Conservation (phyloP, 2,113 vertebrate genomes). For the Apteryx mantelli region DNA sequence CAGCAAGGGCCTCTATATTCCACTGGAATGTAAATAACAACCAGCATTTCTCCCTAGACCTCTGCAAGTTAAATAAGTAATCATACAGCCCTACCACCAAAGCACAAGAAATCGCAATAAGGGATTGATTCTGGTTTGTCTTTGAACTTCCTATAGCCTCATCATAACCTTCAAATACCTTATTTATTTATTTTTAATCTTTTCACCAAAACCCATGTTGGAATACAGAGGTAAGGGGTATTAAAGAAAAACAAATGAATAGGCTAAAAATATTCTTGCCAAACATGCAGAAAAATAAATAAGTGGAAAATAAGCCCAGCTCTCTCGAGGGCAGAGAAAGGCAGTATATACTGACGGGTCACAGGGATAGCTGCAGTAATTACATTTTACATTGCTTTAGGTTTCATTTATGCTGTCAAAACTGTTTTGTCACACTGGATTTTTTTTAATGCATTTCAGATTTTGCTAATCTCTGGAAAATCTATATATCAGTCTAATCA, state of each 20-base stretch:
- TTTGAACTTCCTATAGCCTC: neutral
- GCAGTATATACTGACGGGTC: neutral
- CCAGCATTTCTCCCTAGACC: neutral
- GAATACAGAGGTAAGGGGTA: neutral
- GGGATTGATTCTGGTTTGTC: conserved; percentile 44
- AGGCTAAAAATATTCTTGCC: conserved; percentile 31
- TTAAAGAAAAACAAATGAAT: conserved; percentile 9
- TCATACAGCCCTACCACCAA: neutral
- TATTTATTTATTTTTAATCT: neutral
- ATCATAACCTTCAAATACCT: neutral
- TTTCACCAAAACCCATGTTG: neutral
- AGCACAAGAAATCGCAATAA: neutral
- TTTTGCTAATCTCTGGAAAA: conserved; percentile 71
- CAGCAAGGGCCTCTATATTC: neutral
- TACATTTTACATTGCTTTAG: conserved; percentile 62
- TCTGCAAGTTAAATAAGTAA: neutral
- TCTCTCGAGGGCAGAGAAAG: conserved; percentile 30
- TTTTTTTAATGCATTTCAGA: conserved; percentile 67
- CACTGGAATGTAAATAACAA: neutral
- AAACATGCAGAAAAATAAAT: conserved; percentile 49
- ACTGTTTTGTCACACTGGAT: conserved; percentile 70
- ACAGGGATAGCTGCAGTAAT: conserved; percentile 59
- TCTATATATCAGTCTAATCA: conserved; percentile 60
- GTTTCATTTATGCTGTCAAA: conserved; percentile 68
- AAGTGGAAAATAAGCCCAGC: conserved; percentile 20